These are phyloP conservation scores for Wiebesia pumilae DNA, from an alignment of 1,140 invertebrate species.

Conservation along the genomic window DNA sequence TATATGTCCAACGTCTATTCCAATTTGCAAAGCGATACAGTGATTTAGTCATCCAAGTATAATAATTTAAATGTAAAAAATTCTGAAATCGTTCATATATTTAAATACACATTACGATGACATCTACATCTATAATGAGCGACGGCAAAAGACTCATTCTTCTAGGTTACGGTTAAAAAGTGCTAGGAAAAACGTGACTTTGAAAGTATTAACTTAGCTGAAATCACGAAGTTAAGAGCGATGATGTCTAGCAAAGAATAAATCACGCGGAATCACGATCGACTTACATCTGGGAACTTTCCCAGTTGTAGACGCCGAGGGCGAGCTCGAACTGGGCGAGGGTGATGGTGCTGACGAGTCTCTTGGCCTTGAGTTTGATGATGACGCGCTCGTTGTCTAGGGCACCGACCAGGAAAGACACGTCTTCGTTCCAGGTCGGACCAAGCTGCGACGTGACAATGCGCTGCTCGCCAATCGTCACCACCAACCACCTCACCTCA, in stretches of 20 bases:
- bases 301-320: constrained; percentile 74
- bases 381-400: constrained; percentile 73
- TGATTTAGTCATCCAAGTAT: no score
- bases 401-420: constrained; percentile 75
- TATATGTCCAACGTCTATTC: no score
- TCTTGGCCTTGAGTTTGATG: constrained; percentile 74
- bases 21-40: no score
- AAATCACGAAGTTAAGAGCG: not conserved
- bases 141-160: no score
- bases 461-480: constrained; percentile 72
- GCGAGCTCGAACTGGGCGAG: constrained; percentile 74
- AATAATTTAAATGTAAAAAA: no score
- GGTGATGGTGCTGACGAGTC: constrained; percentile 75
- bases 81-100: no score
- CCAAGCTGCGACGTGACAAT: constrained; percentile 70
- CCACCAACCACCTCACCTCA: constrained; percentile 71
- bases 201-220: not conserved
- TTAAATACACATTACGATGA: no score
- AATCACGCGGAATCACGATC: no score
- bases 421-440: constrained; percentile 73
- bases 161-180: no score
- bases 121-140: no score
- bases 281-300: constrained; percentile 72
- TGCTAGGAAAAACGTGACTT: no score
- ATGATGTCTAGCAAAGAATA: not conserved